Conservation (phyloP, 2,797 vertebrate species). For the Anas georgica region DNA sequence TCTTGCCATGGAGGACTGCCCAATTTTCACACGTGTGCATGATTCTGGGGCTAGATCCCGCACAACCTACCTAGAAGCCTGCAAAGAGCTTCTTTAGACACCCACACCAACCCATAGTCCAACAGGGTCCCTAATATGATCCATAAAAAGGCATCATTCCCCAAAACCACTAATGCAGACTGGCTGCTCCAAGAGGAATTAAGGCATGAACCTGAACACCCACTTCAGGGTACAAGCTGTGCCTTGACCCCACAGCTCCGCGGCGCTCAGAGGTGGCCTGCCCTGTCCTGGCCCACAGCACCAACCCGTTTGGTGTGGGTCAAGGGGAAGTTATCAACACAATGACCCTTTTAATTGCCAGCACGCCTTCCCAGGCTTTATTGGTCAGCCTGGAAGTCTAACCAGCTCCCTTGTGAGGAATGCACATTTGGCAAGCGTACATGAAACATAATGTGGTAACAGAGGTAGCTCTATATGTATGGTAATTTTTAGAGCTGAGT, state of each 20-base stretch:
- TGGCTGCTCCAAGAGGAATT: neutral
- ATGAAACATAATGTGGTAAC: conserved; percentile 50
- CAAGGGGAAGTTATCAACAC: neutral
- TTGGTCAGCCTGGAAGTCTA: conserved; percentile 52
- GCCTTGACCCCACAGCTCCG: neutral
- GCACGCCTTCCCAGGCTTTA: neutral
- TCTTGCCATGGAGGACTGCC: neutral
- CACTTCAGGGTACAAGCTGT: neutral
- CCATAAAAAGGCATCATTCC: neutral
- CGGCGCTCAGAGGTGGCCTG: neutral
- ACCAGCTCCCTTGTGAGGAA: conserved; percentile 22
- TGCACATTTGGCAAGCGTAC: conserved; percentile 34
- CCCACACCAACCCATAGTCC: neutral
- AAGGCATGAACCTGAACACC: neutral
- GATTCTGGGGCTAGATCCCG: neutral
- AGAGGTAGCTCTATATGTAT: conserved; percentile 65
- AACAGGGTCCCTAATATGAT: rapidly evolving
- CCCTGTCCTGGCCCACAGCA: rapidly evolving
- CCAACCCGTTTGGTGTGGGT: neutral
- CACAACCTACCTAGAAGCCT: neutral
- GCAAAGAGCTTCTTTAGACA: neutral
- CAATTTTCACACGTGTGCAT: rapidly evolving
- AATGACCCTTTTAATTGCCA: conserved; percentile 16
- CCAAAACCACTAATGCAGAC: neutral
- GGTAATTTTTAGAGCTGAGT: conserved; percentile 67